These are phyloP conservation scores for Sitophilus oryzae DNA, from an alignment of 1,140 invertebrate genomes.

Conservation along the genomic window DNA sequence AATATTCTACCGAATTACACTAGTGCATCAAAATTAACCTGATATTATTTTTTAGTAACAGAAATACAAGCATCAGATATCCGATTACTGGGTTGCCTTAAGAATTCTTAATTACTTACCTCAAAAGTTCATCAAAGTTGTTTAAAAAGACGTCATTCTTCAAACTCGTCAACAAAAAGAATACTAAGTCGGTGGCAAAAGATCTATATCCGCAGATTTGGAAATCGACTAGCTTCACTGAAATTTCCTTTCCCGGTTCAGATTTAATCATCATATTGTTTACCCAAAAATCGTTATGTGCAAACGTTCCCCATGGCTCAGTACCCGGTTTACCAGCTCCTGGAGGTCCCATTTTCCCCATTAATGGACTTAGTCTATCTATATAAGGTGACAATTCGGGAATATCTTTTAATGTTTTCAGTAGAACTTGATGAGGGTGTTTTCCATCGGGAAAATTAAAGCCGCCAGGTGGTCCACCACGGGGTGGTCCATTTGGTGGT, in stretches of 20 bases:
- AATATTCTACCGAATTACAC: no score
- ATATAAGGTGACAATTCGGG: conserved; percentile 5
- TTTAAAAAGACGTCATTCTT: conserved; percentile 39
- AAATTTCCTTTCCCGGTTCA: conserved; percentile 34
- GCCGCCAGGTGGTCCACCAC: not conserved
- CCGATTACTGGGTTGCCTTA: no score
- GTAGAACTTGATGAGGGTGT: not conserved
- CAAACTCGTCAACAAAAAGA: conserved; percentile 51
- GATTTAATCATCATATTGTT: conserved; percentile 50
- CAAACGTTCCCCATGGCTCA: conserved; percentile 46
- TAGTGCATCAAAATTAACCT: no score
- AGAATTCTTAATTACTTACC: no score
- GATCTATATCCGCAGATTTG: conserved; percentile 51
- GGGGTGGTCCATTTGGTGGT: conserved; percentile 18
- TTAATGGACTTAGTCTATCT: not conserved
- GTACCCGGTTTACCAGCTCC: not conserved
- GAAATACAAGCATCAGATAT: no score
- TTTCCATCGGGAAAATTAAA: not conserved
- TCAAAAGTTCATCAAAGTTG: conserved; percentile 45
- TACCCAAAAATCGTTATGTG: conserved; percentile 55
- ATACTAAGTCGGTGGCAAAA: conserved; percentile 49
- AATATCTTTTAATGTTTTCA: not conserved
- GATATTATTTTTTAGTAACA: no score
- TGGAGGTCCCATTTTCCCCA: conserved; percentile 22
- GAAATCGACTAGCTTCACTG: conserved; percentile 55